Evolutionary conservation across 2,888 invertebrate genomes (phyloP).

Genomic region (Cantharis rufa): DNA sequence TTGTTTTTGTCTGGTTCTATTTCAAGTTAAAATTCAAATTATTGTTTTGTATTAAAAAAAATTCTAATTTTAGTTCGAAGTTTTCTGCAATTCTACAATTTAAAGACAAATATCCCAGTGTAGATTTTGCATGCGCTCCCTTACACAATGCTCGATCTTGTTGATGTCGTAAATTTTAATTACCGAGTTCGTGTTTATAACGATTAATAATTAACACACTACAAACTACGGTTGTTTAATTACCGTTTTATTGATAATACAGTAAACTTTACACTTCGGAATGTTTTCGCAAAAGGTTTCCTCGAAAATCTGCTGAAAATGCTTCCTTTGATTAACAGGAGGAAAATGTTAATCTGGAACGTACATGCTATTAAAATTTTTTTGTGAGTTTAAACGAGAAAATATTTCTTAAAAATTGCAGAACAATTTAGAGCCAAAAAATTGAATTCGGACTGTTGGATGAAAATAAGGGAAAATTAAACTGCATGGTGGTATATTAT

Average conservation of each 20-base stretch:
- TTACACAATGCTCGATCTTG: neutral
- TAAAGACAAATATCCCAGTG: neutral
- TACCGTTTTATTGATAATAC: neutral
- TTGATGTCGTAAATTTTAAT: neutral
- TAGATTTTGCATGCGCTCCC: neutral
- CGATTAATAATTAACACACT: neutral
- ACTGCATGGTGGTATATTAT: too few relatives aligned
- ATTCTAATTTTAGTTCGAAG: too few relatives aligned
- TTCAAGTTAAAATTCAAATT: too few relatives aligned
- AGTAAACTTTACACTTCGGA: neutral
- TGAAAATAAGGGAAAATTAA: too few relatives aligned
- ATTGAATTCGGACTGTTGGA: too few relatives aligned
- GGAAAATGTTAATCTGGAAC: too few relatives aligned
- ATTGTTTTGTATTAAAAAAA: too few relatives aligned
- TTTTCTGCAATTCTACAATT: neutral
- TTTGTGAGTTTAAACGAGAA: too few relatives aligned
- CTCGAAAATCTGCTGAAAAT: neutral
- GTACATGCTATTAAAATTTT: neutral
- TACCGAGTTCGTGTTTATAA: neutral
- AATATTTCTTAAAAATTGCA: too few relatives aligned
- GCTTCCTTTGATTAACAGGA: neutral
- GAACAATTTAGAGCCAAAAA: too few relatives aligned
- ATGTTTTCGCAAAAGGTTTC: neutral
- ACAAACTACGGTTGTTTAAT: neutral
- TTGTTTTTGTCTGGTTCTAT: too few relatives aligned